phyloP scores from a whole-genome alignment of 2,797 vertebrate species.

The Discoglossus pictus region DNA sequence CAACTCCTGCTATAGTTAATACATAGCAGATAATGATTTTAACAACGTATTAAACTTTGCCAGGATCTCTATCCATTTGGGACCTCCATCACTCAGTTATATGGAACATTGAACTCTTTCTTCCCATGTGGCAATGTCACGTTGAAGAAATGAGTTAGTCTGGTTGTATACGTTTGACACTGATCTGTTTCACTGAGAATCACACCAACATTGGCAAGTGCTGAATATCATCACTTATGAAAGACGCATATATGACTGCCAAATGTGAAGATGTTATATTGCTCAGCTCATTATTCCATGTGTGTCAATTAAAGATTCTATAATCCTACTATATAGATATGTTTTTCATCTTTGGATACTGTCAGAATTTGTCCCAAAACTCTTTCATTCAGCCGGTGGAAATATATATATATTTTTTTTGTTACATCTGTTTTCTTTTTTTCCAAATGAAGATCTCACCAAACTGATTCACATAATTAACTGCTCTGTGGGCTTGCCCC shows the following conservation, averaged over 20 bases:
- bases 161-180: conserved; percentile 24
- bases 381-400: too few relatives aligned
- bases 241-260: conserved; percentile 3
- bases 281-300: conserved; percentile 22
- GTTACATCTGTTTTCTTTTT: too few relatives aligned
- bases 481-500: too few relatives aligned
- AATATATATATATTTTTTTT: too few relatives aligned
- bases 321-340: too few relatives aligned
- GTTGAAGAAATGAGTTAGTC: conserved; percentile 32
- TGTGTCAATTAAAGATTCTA: background rate
- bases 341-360: too few relatives aligned
- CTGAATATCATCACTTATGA: background rate
- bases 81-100: conserved; percentile 1
- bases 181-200: conserved; percentile 20
- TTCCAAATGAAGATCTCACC: too few relatives aligned
- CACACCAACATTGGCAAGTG: conserved; percentile 23
- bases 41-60: conserved; percentile 26
- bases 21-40: conserved; percentile 34
- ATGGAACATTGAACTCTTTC: conserved; percentile 16
- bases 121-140: conserved; percentile 17
- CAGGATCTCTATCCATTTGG: background rate
- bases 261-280: background rate
- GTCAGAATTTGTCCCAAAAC: too few relatives aligned
- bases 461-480: too few relatives aligned
- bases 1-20: conserved; percentile 8